Evolutionary conservation across 2,888 invertebrate species (phyloP).

Genomic region (Odiellus spinosus): DNA sequence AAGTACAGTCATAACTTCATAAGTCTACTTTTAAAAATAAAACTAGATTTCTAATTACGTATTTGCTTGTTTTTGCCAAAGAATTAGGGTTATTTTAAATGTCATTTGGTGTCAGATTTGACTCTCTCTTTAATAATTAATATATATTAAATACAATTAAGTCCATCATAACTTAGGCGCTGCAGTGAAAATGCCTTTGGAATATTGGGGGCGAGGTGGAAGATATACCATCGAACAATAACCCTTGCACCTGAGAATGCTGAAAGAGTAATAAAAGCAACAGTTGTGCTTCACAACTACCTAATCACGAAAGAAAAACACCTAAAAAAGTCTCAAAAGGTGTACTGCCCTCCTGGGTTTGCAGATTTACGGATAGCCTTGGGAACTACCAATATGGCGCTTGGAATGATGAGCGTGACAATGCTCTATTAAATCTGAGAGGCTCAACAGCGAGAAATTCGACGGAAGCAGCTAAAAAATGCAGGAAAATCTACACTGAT

Average conservation of each 20-base stretch:
- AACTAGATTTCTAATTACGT: too few relatives aligned
- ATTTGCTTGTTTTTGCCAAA: too few relatives aligned
- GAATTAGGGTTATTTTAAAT: too few relatives aligned
- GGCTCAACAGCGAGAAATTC: background rate
- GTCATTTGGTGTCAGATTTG: too few relatives aligned
- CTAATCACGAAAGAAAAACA: background rate
- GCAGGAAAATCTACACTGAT: background rate
- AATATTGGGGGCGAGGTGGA: conserved; percentile 5
- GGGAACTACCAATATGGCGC: background rate
- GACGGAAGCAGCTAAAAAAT: background rate
- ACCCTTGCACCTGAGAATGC: conserved; percentile 5
- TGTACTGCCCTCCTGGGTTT: too few relatives aligned
- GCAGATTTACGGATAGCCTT: background rate
- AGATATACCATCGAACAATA: conserved; percentile 3
- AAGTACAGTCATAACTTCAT: too few relatives aligned
- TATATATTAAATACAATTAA: too few relatives aligned
- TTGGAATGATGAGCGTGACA: background rate
- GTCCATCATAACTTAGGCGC: background rate
- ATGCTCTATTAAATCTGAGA: background rate
- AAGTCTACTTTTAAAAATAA: too few relatives aligned
- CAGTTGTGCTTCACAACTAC: conserved; percentile 8
- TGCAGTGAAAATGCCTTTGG: conserved; percentile 7
- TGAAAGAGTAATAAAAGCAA: conserved; percentile 3
- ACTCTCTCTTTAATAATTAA: too few relatives aligned
- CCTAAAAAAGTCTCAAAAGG: background rate